These are phyloP conservation scores for Ctenopoma multispine DNA, from an alignment of 2,797 vertebrate species.

Conservation along the genomic window DNA sequence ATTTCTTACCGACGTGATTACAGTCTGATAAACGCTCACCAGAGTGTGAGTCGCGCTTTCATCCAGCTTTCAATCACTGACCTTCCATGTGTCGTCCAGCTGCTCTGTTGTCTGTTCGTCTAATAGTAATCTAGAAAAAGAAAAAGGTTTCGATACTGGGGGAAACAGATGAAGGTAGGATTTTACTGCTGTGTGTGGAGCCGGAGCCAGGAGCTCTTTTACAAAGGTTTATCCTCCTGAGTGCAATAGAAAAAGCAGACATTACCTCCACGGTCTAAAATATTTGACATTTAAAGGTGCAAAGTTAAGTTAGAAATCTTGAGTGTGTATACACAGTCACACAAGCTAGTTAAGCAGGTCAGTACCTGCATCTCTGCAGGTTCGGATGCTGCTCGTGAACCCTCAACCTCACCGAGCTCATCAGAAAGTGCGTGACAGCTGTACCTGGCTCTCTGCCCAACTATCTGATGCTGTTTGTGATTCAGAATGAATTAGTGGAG, in stretches of 20 bases:
- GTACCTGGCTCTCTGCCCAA: neutral
- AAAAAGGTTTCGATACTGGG: too few relatives aligned
- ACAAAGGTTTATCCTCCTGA: too few relatives aligned
- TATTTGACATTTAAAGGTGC: neutral
- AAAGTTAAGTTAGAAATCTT: neutral
- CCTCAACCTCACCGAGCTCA: neutral
- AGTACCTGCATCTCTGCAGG: neutral
- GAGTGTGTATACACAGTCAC: neutral
- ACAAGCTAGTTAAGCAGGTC: conserved; percentile 1
- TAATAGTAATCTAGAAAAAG: neutral
- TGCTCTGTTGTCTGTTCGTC: neutral
- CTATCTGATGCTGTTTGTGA: neutral
- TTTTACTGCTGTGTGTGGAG: neutral
- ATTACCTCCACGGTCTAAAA: neutral
- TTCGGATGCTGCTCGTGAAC: neutral
- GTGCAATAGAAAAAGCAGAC: neutral
- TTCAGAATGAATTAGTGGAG: neutral
- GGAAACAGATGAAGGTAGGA: too few relatives aligned
- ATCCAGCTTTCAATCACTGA: neutral
- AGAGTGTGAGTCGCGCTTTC: neutral
- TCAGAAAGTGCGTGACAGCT: neutral
- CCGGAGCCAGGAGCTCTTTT: too few relatives aligned
- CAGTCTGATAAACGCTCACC: too few relatives aligned
- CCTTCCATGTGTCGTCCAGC: neutral
- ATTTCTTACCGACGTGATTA: neutral